A percentile compares a stretch with the other conserved stretches of the same genome.
Evolutionary conservation across 1,140 invertebrate genomes (phyloP).

Genomic region (Neodiprion lecontei): DNA sequence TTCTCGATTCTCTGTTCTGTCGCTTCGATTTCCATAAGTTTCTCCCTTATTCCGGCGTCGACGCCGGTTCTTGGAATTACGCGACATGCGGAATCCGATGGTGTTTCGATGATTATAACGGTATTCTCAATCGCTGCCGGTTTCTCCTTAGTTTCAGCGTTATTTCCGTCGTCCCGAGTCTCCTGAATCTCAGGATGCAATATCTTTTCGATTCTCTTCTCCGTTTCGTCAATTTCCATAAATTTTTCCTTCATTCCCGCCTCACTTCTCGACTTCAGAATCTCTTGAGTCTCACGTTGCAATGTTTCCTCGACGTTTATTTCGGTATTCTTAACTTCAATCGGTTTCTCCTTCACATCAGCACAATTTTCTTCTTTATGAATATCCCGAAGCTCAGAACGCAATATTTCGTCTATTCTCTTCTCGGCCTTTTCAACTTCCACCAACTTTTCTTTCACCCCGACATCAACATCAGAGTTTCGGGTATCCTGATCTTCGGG

Average conservation of each 20-base stretch:
- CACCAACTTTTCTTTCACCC: constrained; percentile 31
- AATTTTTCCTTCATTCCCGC: constrained; percentile 11
- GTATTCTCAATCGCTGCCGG: constrained; percentile 37
- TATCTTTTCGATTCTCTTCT: constrained; percentile 29
- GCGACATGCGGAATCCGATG: too few species aligned
- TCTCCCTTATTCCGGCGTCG: constrained; percentile 14
- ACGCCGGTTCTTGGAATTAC: too few species aligned
- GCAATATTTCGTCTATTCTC: constrained; percentile 39
- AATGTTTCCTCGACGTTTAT: too few species aligned
- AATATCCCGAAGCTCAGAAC: constrained; percentile 12
- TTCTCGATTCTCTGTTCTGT: constrained; percentile 42
- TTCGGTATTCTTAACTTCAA: too few species aligned
- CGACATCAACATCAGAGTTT: not conserved
- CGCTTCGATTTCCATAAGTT: constrained; percentile 43
- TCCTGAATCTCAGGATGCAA: constrained; percentile 17
- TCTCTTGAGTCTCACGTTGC: too few species aligned
- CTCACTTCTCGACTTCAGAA: too few species aligned
- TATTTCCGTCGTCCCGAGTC: not conserved
- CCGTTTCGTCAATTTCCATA: constrained; percentile 25
- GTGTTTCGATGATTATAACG: too few species aligned
- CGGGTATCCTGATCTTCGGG: constrained; percentile 12
- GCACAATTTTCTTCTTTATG: not conserved
- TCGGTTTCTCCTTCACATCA: not conserved
- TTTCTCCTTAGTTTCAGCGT: constrained; percentile 31
- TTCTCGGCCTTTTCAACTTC: constrained; percentile 43